Percentiles rank a stretch among this genome's conserved stretches.
These are phyloP conservation scores for Callitettix versicolor DNA, from an alignment of 1,140 invertebrate species.

Conservation along the genomic window DNA sequence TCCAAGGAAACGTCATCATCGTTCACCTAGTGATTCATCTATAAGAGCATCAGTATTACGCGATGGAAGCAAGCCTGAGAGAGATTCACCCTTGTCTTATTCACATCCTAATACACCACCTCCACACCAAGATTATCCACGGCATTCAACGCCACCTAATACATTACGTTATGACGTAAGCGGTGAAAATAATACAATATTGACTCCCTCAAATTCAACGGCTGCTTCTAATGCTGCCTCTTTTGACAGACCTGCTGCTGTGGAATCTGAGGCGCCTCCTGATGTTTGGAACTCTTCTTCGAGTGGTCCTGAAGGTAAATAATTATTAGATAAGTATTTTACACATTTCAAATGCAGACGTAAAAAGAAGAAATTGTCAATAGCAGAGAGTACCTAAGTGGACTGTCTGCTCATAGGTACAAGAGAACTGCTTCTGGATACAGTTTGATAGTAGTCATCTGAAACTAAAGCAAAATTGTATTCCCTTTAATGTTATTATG, in stretches of 20 bases:
- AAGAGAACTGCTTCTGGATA: no score
- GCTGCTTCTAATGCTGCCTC: slow-evolving; percentile 27
- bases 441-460: no score
- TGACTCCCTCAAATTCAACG: slow-evolving; percentile 2
- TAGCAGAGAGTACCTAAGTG: no score
- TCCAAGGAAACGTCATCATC: slow-evolving; percentile 33
- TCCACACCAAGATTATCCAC: slow-evolving; percentile 3
- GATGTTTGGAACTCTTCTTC: slow-evolving; percentile 30
- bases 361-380: no score
- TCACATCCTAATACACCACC: slow-evolving; percentile 7
- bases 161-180: slow-evolving; percentile 21
- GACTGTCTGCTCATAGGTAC: no score
- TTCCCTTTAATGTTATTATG: no score
- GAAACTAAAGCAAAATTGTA: no score
- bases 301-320: slow-evolving; percentile 38
- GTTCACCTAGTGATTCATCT: slow-evolving; percentile 37
- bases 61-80: slow-evolving; percentile 37
- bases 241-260: slow-evolving; percentile 31
- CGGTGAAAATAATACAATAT: background rate
- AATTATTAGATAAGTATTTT: no score
- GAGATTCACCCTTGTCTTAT: slow-evolving; percentile 1
- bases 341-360: no score
- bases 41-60: slow-evolving; percentile 51
- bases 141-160: slow-evolving; percentile 29
- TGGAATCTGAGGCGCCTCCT: slow-evolving; percentile 26